Evolutionary conservation across 2,888 invertebrate species (phyloP).

Genomic region (Desoria tigrina): DNA sequence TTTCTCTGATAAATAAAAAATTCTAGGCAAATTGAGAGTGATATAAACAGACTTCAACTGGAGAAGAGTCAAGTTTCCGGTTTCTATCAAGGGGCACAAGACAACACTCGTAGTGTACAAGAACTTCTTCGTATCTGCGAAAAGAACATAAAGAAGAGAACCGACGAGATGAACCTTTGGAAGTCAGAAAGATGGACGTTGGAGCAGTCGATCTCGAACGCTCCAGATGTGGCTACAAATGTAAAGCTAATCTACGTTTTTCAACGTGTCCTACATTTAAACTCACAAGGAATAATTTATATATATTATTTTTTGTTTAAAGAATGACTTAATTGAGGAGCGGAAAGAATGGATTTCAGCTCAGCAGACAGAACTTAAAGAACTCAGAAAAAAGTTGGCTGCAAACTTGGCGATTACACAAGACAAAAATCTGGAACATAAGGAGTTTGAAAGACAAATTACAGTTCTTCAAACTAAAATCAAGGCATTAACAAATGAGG

Average conservation of each 20-base stretch:
- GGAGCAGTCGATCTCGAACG: background rate
- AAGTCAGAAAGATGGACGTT: background rate
- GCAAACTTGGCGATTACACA: background rate
- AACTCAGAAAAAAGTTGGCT: background rate
- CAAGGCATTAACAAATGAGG: background rate
- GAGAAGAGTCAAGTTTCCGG: background rate
- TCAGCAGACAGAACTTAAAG: background rate
- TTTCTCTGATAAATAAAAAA: background rate
- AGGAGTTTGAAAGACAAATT: constrained; percentile 4
- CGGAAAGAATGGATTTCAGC: background rate
- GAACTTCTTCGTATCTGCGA: background rate
- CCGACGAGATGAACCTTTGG: constrained; percentile 8
- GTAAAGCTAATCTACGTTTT: background rate
- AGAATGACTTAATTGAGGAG: constrained; percentile 19
- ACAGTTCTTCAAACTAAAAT: background rate
- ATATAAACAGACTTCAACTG: background rate
- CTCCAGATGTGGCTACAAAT: constrained; percentile 12
- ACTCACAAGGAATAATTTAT: background rate
- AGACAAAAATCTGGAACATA: background rate
- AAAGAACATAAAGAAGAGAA: constrained; percentile 5
- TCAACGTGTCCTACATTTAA: background rate
- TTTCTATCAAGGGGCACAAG: background rate
- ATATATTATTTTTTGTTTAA: background rate
- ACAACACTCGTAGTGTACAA: background rate
- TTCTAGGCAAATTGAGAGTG: constrained; percentile 4